A percentile compares a stretch with the other conserved stretches of the same genome.
Conservation (phyloP, 2,888 invertebrate genomes). For the Epinotia brunnichana region DNA sequence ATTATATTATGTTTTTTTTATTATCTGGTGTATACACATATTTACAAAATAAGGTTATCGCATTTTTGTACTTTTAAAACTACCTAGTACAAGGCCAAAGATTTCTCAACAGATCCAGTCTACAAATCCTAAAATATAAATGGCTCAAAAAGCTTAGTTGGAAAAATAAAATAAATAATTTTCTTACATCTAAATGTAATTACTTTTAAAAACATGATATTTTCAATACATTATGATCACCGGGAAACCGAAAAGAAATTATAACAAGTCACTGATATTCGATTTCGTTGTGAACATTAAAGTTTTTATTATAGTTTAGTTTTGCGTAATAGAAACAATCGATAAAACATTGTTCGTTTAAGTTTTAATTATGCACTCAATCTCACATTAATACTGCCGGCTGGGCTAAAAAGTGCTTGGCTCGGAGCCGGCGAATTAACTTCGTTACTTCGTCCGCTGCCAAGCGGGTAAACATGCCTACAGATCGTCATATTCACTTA, state of each 20-base stretch:
- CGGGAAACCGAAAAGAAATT: background rate
- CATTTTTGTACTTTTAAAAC: conserved; percentile 54
- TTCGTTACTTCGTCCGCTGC: conserved; percentile 53
- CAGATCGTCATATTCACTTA: background rate
- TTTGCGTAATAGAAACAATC: conserved; percentile 32
- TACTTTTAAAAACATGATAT: background rate
- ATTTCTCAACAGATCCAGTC: conserved; percentile 45
- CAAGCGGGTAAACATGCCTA: conserved; percentile 46
- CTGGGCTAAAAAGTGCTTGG: conserved; percentile 39
- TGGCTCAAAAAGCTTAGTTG: conserved; percentile 45
- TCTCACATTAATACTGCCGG: conserved; percentile 75
- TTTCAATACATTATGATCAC: conserved; percentile 13
- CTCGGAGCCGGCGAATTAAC: conserved; percentile 44
- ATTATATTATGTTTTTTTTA: conserved; percentile 54
- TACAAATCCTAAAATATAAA: conserved; percentile 44
- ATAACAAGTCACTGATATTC: conserved; percentile 15
- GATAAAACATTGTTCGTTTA: conserved; percentile 46
- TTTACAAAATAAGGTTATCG: conserved; percentile 76
- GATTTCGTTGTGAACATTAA: background rate
- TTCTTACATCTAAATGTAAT: conserved; percentile 49
- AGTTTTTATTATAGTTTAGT: conserved; percentile 39
- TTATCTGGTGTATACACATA: conserved; percentile 78
- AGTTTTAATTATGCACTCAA: conserved; percentile 67
- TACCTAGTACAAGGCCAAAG: conserved; percentile 42
- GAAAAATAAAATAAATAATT: conserved; percentile 64